Evolutionary conservation across 2,113 vertebrate species (phyloP), one percentile per base, ranked within the genome.

Genomic region (Vicugna pacos): DNA sequence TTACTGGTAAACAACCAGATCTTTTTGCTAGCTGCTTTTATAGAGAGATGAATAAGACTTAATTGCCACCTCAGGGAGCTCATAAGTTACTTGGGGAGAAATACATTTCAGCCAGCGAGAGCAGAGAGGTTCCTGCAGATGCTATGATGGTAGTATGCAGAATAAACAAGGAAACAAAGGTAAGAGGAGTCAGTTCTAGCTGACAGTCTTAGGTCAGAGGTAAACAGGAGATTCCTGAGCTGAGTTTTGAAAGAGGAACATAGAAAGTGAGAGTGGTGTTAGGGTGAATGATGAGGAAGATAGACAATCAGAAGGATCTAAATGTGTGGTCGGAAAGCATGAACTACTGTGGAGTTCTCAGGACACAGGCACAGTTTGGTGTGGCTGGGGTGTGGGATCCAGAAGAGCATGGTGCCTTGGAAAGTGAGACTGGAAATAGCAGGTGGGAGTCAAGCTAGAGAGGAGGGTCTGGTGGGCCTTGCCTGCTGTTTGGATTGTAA

Each of bases 391-490:
- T 38, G 3, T 60, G 8, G 9, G 35, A 20, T 56, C 54, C 9
- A 11, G 82, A 62, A 24, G 4, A 22, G 5, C 20, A 0, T n/a
- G 24, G 9, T 38, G 17, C 4, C 16, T 13, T 32, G 2, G 1
- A 62, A 69, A 11, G 15, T 20, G 30, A 0, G 2, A 26, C 12
- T 81, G 20, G 19, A 38, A 48, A 42, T 13, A 50, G 48, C 28
- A 35, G 12, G 12, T 8, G 26, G 72, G 5, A 72, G 30, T 64
- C 9, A 15, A 58, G 4, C 3, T 20, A 35, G 32, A 19, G 6
- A 52, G 8, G 13, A 1, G 5, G 38, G 38, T 35, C 8, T n/a
- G 48, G 1, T 13, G 4, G 13, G 30, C 28, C 48, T 26, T 2
- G 24, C 8, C 64, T 35, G 11, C 2, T 62, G 6, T 67, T 26